These are phyloP conservation scores for Eumeta japonica DNA, from an alignment of 1,140 invertebrate genomes.

Conservation along the genomic window DNA sequence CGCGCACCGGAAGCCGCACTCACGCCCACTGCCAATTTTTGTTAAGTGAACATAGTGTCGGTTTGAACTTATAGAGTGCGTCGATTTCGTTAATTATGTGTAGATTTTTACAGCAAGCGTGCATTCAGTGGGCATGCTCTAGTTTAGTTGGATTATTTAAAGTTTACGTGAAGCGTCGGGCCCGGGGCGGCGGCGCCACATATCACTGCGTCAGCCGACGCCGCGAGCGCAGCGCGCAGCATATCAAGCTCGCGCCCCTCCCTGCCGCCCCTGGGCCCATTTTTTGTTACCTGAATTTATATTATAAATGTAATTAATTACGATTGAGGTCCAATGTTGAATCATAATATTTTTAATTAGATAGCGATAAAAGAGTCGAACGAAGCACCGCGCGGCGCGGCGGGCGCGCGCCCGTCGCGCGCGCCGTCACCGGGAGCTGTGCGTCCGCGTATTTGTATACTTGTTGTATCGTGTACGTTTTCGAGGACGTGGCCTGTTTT, in stretches of 20 bases:
- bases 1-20: slow-evolving; percentile 30
- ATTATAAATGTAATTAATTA: slow-evolving; percentile 55
- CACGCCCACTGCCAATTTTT: slow-evolving; percentile 53
- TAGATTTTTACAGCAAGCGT: slow-evolving; percentile 47
- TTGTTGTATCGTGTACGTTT: too few species aligned
- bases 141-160: slow-evolving; percentile 54
- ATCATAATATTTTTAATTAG: slow-evolving; percentile 52
- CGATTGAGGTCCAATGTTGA: slow-evolving; percentile 56
- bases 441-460: too few species aligned
- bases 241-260: too few species aligned
- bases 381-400: slow-evolving; percentile 13
- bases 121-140: slow-evolving; percentile 43
- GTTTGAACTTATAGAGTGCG: slow-evolving; percentile 42
- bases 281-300: slow-evolving; percentile 58
- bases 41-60: slow-evolving; percentile 32
- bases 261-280: too few species aligned
- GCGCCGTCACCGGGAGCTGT: slow-evolving; percentile 3
- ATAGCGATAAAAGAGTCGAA: slow-evolving; percentile 28
- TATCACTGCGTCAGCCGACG: too few species aligned
- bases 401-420: slow-evolving; percentile 16
- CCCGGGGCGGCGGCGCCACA: too few species aligned
- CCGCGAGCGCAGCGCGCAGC: too few species aligned
- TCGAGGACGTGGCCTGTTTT: too few species aligned
- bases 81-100: slow-evolving; percentile 50
- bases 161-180: too few species aligned